Conservation (phyloP, 2,888 invertebrate species). For the Anoncus sp. region DNA sequence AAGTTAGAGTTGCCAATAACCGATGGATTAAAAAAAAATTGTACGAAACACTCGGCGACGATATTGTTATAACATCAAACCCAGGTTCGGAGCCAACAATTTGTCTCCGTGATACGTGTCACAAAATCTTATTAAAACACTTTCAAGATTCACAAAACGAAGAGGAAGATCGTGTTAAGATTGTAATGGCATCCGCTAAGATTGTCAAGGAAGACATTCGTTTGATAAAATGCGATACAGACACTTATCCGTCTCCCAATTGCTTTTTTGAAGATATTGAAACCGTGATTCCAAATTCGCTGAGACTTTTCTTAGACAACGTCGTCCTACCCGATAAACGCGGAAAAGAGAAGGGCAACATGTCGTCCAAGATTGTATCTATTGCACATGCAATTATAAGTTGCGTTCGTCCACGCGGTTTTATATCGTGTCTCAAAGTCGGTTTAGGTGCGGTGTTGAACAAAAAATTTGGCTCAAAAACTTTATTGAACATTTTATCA, state of each 20-base stretch:
- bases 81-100: slow-evolving; percentile 17
- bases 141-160: slow-evolving; percentile 12
- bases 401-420: slow-evolving; percentile 71
- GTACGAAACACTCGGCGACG: slow-evolving; percentile 17
- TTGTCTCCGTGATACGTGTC: slow-evolving; percentile 8
- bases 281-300: slow-evolving; percentile 9
- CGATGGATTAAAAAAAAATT: slow-evolving; percentile 30
- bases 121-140: slow-evolving; percentile 19
- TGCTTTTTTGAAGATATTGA: slow-evolving; percentile 16
- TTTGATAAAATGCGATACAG: slow-evolving; percentile 11
- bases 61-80: slow-evolving; percentile 18
- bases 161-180: slow-evolving; percentile 5
- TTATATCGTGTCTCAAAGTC: slow-evolving; percentile 73
- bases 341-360: slow-evolving; percentile 3
- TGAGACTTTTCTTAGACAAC: slow-evolving; percentile 16
- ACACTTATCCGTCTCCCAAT: slow-evolving; percentile 5
- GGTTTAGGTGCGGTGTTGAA: slow-evolving; percentile 71
- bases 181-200: slow-evolving; percentile 13
- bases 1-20: neutral
- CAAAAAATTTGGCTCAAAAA: slow-evolving; percentile 72
- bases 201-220: slow-evolving; percentile 18
- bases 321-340: slow-evolving; percentile 3
- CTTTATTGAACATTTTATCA: slow-evolving; percentile 72
- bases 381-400: slow-evolving; percentile 22
- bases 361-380: neutral